These are phyloP conservation scores for Hirtodrosophila confusa DNA, from an alignment of 2,888 invertebrate species.

Conservation along the genomic window DNA sequence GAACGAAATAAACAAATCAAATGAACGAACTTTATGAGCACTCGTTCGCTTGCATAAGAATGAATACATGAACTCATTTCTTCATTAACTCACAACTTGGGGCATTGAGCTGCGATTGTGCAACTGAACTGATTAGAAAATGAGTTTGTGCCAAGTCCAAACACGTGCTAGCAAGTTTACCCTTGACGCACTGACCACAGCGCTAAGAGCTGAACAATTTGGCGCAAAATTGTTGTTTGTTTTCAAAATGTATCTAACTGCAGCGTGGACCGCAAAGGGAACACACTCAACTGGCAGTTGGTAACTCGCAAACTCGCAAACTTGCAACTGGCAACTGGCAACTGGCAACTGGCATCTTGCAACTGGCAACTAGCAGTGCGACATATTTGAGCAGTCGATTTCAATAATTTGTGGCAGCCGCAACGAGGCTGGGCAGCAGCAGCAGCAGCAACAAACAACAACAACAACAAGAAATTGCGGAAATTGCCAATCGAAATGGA, in stretches of 20 bases:
- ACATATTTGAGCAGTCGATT: conserved; percentile 66
- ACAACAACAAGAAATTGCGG: conserved; percentile 73
- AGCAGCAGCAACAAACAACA: conserved; percentile 33
- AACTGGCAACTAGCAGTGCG: conserved; percentile 42
- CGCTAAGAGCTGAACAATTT: conserved; percentile 16
- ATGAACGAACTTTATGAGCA: too few species aligned
- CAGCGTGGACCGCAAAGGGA: neutral
- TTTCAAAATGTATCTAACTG: conserved; percentile 1
- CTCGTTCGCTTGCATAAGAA: too few species aligned
- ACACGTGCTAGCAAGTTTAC: neutral
- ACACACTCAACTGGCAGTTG: neutral
- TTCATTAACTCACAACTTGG: neutral
- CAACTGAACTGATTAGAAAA: conserved; percentile 20
- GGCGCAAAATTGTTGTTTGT: conserved; percentile 18
- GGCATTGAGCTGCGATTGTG: conserved; percentile 6
- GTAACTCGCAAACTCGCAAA: neutral
- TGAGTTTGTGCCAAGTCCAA: neutral
- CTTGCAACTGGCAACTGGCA: conserved; percentile 30
- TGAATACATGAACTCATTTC: too few species aligned
- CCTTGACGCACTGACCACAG: conserved; percentile 34
- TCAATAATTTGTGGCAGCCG: conserved; percentile 63
- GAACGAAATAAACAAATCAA: too few species aligned
- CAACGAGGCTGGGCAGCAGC: conserved; percentile 31
- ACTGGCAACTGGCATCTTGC: conserved; percentile 34
- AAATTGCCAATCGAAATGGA: conserved; percentile 81